Evolutionary conservation across 37 sponge, comb jelly and placozoan species (phyloP), one percentile per base, ranked within the genome.

Genomic region (Geodia barretti): DNA sequence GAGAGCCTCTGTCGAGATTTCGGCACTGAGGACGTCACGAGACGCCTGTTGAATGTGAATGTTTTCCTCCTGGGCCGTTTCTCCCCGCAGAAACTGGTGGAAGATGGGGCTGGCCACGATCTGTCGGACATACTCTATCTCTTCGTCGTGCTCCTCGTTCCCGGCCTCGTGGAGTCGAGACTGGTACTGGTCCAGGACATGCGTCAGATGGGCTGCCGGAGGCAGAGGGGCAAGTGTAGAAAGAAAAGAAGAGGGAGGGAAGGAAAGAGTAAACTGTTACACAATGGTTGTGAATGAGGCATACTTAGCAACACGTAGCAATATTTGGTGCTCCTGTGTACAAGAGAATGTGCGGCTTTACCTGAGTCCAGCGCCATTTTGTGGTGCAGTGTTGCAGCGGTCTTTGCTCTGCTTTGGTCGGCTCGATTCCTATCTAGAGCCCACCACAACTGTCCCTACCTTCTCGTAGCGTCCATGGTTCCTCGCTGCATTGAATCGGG

Each of bases 61-160:
- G 26, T 63, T 70, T 9, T 87, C 83, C 39, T 87, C 82, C 0
- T 62, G 70, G 2, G 82, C 60, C 20, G 25, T 43, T 42, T 31
- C 73, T 1, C 73, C 73, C 7, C 0, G 23, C 3, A 83, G 20
- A 58, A 63, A 89, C 38, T 83, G 70, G n/a, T 77, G 65, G 83
- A 94, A 91, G 58, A 90, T 20, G 14, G 95, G 92, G 33, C 88
- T 90, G 42, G 54, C 78, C 1, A 94, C 68, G 60, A 90, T 84
- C 60, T 90, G 83, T 9, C 69, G 74, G 35, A 94, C 38, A 68
- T 87, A 94, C 61, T 87, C 87, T 14, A 94, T 74, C 29, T 94
- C 95, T 72, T 90, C 92, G 31, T 80, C 65, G 74, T 80, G 60
- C n/a, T 38, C 84, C 4, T 41, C 67, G 26, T 90, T 84, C 0